phyloP scores from a whole-genome alignment of 1,140 invertebrate species.

The Nasonia giraulti region DNA sequence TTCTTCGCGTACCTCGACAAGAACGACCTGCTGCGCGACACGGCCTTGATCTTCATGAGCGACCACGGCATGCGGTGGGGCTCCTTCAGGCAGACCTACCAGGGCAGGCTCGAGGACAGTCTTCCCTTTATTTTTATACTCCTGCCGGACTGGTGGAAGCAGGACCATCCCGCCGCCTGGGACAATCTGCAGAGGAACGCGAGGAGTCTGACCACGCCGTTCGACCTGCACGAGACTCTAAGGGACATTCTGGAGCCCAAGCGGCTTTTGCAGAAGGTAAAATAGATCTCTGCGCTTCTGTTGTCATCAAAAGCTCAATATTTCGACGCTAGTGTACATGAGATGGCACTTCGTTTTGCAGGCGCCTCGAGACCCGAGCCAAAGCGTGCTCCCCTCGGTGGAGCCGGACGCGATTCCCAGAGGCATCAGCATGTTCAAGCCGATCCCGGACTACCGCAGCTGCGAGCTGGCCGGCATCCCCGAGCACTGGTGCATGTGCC shows the following conservation, averaged over 20 bases:
- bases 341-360: too few species aligned
- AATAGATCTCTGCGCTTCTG: too few species aligned
- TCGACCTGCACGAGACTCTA: constrained; percentile 80
- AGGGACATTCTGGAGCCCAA: constrained; percentile 76
- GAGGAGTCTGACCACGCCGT: constrained; percentile 76
- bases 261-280: background rate
- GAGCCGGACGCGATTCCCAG: constrained; percentile 66
- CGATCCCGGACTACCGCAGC: constrained; percentile 82
- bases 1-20: constrained; percentile 62
- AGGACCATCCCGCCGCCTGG: constrained; percentile 72
- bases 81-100: constrained; percentile 78
- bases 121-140: constrained; percentile 80
- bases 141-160: constrained; percentile 77
- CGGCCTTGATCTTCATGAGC: constrained; percentile 80
- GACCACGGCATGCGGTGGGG: constrained; percentile 84
- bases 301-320: too few species aligned
- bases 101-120: constrained; percentile 81
- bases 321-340: too few species aligned
- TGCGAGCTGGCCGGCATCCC: constrained; percentile 85
- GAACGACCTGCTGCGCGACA: constrained; percentile 69
- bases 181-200: constrained; percentile 76
- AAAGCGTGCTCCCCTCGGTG: constrained; percentile 54
- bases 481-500: constrained; percentile 90
- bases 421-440: constrained; percentile 85
- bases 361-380: too few species aligned